Evolutionary conservation across 2,797 vertebrate species (phyloP).

Genomic region (Loris lydekkerianus): DNA sequence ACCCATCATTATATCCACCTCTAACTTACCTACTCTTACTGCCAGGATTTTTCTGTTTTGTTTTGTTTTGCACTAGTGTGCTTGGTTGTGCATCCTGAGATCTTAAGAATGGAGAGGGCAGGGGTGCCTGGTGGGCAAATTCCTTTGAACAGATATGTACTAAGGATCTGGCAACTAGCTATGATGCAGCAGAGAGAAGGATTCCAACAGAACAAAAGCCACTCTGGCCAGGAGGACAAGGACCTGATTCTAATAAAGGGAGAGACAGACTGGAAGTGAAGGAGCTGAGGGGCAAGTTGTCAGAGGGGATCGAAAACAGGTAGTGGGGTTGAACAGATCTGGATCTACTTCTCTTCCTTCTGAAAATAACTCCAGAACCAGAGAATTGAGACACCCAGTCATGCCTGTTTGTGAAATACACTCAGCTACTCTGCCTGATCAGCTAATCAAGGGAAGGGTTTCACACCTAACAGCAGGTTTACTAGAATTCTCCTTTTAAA

Average conservation of each 20-base stretch:
- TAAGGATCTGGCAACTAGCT: not conserved
- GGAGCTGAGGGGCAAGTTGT: not conserved
- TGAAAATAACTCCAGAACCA: not conserved
- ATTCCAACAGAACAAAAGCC: not conserved
- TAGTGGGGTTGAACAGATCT: not conserved
- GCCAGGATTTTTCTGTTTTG: not conserved
- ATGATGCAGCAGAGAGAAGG: not conserved
- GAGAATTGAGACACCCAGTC: not conserved
- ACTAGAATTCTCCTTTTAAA: too few relatives aligned
- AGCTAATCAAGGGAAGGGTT: not conserved
- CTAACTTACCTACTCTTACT: not conserved
- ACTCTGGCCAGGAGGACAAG: not conserved
- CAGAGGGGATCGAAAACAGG: not conserved
- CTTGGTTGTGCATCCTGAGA: not conserved
- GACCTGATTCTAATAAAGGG: not conserved
- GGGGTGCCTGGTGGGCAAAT: not conserved
- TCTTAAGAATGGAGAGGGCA: not conserved
- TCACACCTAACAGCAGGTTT: not conserved
- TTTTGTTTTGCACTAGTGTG: not conserved
- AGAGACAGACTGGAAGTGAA: not conserved
- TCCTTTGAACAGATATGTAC: not conserved
- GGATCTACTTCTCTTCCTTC: not conserved
- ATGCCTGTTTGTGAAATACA: not conserved
- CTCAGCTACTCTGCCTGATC: not conserved
- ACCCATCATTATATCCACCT: not conserved